Evolutionary conservation across 2,888 invertebrate species (phyloP), one percentile per base, ranked within the genome.

Genomic region (Apamea anceps): DNA sequence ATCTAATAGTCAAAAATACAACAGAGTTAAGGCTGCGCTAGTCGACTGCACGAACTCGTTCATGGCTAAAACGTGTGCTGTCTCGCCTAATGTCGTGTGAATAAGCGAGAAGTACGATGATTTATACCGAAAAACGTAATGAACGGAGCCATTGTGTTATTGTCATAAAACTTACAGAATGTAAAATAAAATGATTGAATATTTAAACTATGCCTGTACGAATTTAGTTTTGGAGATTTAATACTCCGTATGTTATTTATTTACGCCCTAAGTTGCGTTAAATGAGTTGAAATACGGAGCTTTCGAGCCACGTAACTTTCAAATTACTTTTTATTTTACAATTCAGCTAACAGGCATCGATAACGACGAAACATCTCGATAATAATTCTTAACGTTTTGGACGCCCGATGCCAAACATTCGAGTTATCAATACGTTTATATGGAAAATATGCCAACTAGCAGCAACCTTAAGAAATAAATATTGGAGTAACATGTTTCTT

Each of bases 11-110:
- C 15, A 66, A 60, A 48, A 74, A 80, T 74, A 74, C 66, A 80
- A 80, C 79, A 79, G 51, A n/a, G 15, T 62, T 79, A 71, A 65
- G n/a, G 42, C 57, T 48, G 78, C 48, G 48, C 68, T 68, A 78
- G 48, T 78, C 18, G 28, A 57, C 37, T 37, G 32, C 57, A 57
- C 10, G 21, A 57, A 57, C 12, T 37, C 15, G 45, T 48, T 57
- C 4, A 2, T 48, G 15, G 45, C n/a, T 65, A 65, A 45, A 76
- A 32, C 2, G 32, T 32, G 48, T 28, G 48, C 15, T 25, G 21
- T 62, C 32, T 62, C 45, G n/a, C 13, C 32, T 21, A 75, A 48
- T 21, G 32, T 5, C 32, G 32, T 60, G 21, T 32, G 45, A 57
- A n/a, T 48, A 37, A 62, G 45, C 18, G 2, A 75, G 15, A 57